Percentiles rank a stretch among this genome's conserved stretches.
These are phyloP conservation scores for Drosophila lacteicornis DNA, from an alignment of 1,140 invertebrate species.

Conservation along the genomic window DNA sequence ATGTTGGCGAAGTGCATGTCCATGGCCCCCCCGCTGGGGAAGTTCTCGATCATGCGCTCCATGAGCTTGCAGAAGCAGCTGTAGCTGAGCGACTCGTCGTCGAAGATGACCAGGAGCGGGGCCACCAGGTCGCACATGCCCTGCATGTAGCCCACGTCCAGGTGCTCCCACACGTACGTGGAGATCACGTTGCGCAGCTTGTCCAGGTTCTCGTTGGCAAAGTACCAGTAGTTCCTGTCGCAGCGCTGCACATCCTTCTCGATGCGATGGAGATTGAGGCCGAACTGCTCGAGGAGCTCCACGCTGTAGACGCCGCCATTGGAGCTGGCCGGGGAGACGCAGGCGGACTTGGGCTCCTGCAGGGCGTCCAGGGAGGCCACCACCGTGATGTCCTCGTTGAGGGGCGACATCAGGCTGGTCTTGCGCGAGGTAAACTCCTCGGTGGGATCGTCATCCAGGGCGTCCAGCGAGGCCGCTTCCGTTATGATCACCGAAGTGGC, in stretches of 20 bases:
- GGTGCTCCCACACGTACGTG: conserved; percentile 98
- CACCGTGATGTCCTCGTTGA: conserved; percentile 82
- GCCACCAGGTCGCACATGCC: conserved; percentile 98
- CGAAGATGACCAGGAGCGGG: conserved; percentile 95
- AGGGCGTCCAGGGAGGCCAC: conserved; percentile 81
- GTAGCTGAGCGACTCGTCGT: conserved; percentile 96
- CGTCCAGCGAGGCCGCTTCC: conserved; percentile 86
- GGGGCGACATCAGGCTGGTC: conserved; percentile 78
- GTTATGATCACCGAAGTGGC: conserved; percentile 87
- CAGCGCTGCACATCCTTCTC: conserved; percentile 98
- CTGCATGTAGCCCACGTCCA: conserved; percentile 95
- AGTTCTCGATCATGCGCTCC: conserved; percentile 95
- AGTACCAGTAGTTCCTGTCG: conserved; percentile 97
- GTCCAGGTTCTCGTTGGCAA: conserved; percentile 94
- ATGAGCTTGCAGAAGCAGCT: conserved; percentile 96
- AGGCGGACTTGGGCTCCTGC: conserved; percentile 86
- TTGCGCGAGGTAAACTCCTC: conserved; percentile 80
- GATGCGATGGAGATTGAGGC: conserved; percentile 96
- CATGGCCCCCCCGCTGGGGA: conserved; percentile 97
- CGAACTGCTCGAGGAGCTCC: conserved; percentile 94
- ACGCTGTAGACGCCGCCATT: conserved; percentile 95
- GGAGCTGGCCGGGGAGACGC: conserved; percentile 92
- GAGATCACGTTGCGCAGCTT: conserved; percentile 98
- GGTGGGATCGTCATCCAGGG: conserved; percentile 78
- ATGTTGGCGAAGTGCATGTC: conserved; percentile 98